Evolutionary conservation across 2,797 vertebrate species (phyloP), one percentile per base, ranked within the genome.

Genomic region (Clarias fuscus): DNA sequence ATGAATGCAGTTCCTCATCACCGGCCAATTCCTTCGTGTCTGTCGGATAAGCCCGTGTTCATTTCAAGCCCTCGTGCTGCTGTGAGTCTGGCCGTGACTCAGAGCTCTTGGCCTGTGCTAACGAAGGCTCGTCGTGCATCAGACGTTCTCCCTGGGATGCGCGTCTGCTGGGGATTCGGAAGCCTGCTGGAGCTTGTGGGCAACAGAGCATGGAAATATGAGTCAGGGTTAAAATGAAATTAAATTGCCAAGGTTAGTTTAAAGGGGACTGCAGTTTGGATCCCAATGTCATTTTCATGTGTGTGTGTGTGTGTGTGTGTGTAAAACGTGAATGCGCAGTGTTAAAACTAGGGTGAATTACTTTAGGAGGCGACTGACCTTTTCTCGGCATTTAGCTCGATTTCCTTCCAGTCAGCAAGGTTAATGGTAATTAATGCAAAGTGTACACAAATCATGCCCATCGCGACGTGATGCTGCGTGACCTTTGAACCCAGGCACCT

Each of bases 371-470:
- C 83, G 22, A 40, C 61, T 88, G 89, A 86, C 88, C 89, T 88
- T 87, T 72, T 81, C 65, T 77, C 5, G 4, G 64, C 59, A 70
- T 82, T 72, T 82, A 81, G 75, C 84, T 87, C 53, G 13, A 78
- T 53, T 85, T 86, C 80, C 75, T 80, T 73, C 48, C 85, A 78
- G 83, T 86, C 88, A 88, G 86, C 77, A 70, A 84, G 53, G 65
- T 80, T 87, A 81, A 88, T 86, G 85, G 82, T 90, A 88, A 90
- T 92, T 87, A 91, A 87, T 88, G 86, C 87, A 83, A 79, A 77
- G 83, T 59, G 86, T 78, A 85, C 84, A 76, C 86, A 90, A 89
- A 89, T 86, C 86, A 91, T 80, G 84, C 84, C 84, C 86, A 81
- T 84, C 83, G 84, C 81, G 80, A 67, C 80, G 84, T 86, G 84